phyloP scores from a whole-genome alignment of 2,113 vertebrate species.

The Polypterus bichir region DNA sequence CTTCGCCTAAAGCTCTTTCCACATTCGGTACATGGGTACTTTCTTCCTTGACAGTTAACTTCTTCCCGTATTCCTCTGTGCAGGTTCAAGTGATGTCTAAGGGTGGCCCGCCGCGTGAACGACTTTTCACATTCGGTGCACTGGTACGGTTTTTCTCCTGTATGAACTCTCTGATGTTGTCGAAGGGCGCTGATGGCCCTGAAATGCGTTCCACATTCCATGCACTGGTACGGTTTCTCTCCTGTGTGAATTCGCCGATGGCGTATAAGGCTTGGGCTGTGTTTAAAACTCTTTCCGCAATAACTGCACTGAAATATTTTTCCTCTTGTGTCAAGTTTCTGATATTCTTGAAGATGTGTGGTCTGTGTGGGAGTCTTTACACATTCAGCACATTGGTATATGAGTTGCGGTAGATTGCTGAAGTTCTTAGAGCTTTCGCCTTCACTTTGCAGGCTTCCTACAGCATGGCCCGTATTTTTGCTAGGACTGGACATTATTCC shows the following conservation, averaged over 20 bases:
- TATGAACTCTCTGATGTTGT: conserved; percentile 50
- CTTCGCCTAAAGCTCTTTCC: conserved; percentile 51
- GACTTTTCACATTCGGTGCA: conserved; percentile 1
- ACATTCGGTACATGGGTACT: conserved; percentile 59
- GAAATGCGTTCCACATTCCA: conserved; percentile 36
- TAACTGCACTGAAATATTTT: conserved; percentile 55
- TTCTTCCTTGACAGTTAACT: conserved; percentile 24
- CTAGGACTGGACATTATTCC: too few species aligned
- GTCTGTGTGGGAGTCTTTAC: conserved; percentile 41
- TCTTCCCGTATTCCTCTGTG: not conserved
- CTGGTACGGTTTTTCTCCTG: conserved; percentile 48
- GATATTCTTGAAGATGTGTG: conserved; percentile 42
- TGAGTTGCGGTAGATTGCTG: too few species aligned
- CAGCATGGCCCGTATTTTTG: not conserved
- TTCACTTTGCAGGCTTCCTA: too few species aligned
- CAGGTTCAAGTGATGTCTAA: not conserved
- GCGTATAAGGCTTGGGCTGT: conserved; percentile 42
- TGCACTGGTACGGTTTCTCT: conserved; percentile 41
- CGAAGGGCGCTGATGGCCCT: conserved; percentile 48
- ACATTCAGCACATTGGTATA: conserved; percentile 40
- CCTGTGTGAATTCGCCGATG: conserved; percentile 54
- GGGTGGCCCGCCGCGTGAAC: conserved; percentile 1
- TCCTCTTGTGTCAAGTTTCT: conserved; percentile 49
- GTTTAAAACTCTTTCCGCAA: conserved; percentile 50
- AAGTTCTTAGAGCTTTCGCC: too few species aligned